Percentiles rank a stretch among this genome's conserved stretches.
phyloP scores from a whole-genome alignment of 2,113 vertebrate species.

The Helogale parvula region DNA sequence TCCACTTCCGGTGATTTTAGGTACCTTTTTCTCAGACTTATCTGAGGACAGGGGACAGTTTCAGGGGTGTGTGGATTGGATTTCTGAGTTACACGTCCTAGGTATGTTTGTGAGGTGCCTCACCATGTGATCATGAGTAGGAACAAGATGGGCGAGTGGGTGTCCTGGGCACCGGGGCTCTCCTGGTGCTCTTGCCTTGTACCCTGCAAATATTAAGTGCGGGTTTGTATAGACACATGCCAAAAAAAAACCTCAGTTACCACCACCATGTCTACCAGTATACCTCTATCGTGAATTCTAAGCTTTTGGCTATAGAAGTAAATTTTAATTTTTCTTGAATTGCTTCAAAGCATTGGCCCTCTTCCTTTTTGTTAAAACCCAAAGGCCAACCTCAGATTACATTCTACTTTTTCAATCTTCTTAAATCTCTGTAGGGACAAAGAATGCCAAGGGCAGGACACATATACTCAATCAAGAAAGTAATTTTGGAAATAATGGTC shows the following conservation, averaged over 20 bases:
- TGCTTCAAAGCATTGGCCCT: background rate
- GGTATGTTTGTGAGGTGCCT: background rate
- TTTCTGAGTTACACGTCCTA: background rate
- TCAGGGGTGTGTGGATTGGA: background rate
- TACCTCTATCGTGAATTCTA: background rate
- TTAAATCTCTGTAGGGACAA: background rate
- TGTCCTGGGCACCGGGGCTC: background rate
- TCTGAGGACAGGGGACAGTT: background rate
- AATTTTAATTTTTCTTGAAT: background rate
- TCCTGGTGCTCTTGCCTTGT: background rate
- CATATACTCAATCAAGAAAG: background rate
- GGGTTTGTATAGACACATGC: background rate
- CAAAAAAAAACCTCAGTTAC: background rate
- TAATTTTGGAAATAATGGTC: constrained; percentile 21
- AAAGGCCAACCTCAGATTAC: background rate
- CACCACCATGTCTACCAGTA: background rate
- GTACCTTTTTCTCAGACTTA: background rate
- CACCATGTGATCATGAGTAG: background rate
- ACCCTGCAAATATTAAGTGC: background rate
- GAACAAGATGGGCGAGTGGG: background rate
- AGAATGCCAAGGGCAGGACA: constrained; percentile 18
- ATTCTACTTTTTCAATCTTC: constrained; percentile 26
- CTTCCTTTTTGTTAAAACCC: constrained; percentile 16
- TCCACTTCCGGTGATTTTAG: background rate
- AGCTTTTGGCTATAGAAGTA: background rate